Conservation (phyloP, 2,888 invertebrate genomes). For the Drosophila quasianomalipes region DNA sequence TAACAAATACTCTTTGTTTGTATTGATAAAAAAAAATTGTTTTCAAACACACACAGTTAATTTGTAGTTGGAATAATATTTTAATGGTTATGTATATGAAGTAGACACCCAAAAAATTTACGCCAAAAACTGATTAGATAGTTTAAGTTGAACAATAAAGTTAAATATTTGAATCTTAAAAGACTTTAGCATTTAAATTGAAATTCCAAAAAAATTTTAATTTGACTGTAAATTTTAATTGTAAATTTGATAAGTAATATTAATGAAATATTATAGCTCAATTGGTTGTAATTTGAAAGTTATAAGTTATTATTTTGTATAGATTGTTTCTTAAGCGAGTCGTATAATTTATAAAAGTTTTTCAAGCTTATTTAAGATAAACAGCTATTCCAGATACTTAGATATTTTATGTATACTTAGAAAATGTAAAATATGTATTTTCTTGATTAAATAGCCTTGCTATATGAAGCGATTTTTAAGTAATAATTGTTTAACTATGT, state of each 20-base stretch:
- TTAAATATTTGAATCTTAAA: constrained; percentile 35
- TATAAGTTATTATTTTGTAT: constrained; percentile 13
- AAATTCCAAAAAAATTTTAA: constrained; percentile 23
- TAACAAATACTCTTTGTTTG: constrained; percentile 41
- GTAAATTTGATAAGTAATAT: constrained; percentile 21
- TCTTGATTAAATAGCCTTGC: too few species aligned
- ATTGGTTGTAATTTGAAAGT: constrained; percentile 23
- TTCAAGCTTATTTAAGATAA: not conserved
- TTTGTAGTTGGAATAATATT: constrained; percentile 52
- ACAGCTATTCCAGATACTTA: not conserved
- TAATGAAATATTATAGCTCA: constrained; percentile 13
- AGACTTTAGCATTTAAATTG: constrained; percentile 19
- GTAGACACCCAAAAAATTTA: constrained; percentile 68
- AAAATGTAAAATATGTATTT: not conserved
- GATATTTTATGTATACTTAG: not conserved
- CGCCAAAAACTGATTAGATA: constrained; percentile 49
- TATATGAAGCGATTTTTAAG: not conserved
- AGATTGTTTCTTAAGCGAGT: constrained; percentile 34
- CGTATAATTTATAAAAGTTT: not conserved
- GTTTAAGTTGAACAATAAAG: constrained; percentile 43
- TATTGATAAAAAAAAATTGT: constrained; percentile 35
- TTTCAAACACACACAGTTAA: constrained; percentile 55
- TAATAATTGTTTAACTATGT: not conserved
- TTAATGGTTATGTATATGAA: constrained; percentile 41
- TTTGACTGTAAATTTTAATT: constrained; percentile 21